Conservation (phyloP, 2,888 invertebrate genomes). For the Synergus laeviventris region DNA sequence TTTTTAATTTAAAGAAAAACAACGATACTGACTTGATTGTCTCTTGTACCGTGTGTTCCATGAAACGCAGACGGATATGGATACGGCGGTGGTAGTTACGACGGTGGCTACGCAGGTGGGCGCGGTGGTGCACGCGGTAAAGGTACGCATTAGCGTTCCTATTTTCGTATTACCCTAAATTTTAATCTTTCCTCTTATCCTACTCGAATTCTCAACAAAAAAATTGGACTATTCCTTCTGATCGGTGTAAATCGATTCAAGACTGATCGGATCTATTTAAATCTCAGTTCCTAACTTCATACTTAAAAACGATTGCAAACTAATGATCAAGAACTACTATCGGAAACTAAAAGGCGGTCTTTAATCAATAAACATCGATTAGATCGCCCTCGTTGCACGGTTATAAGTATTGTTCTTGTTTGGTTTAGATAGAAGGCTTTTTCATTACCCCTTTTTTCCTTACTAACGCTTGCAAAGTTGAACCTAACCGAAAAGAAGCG, state of each 20-base stretch:
- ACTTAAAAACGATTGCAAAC: background rate
- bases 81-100: slow-evolving; percentile 92
- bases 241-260: slow-evolving; percentile 29
- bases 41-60: slow-evolving; percentile 74
- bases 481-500: background rate
- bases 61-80: slow-evolving; percentile 82
- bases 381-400: slow-evolving; percentile 29
- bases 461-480: slow-evolving; percentile 14
- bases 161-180: slow-evolving; percentile 50
- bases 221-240: background rate
- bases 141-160: slow-evolving; percentile 82
- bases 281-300: background rate
- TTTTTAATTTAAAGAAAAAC: slow-evolving; percentile 10
- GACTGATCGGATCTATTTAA: background rate
- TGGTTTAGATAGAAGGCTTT: background rate
- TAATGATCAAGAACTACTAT: background rate
- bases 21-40: slow-evolving; percentile 58
- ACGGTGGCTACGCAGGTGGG: slow-evolving; percentile 91
- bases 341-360: background rate
- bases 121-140: slow-evolving; percentile 91
- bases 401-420: slow-evolving; percentile 16
- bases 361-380: slow-evolving; percentile 35
- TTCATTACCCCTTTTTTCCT: slow-evolving; percentile 1
- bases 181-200: background rate
- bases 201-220: background rate